These are phyloP conservation scores for Sycobia sp. DNA, from an alignment of 1,140 invertebrate genomes.

Conservation along the genomic window DNA sequence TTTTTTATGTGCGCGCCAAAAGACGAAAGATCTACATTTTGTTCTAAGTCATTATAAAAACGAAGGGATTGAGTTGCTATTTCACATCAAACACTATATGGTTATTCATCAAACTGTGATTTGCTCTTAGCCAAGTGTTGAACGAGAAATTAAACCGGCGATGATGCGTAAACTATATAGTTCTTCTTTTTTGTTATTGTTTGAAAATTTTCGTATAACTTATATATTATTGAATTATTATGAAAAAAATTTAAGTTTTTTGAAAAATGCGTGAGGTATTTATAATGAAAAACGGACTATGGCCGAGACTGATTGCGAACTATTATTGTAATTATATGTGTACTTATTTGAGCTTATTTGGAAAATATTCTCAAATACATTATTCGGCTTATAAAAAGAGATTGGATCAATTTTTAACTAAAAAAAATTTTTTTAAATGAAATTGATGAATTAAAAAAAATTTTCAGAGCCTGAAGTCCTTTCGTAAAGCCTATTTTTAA, in stretches of 20 bases:
- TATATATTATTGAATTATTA: slow-evolving; percentile 2
- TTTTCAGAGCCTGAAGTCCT: neutral
- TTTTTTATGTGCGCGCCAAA: slow-evolving; percentile 5
- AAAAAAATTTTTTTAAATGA: too few species aligned
- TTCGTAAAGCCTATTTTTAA: too few species aligned
- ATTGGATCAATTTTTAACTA: neutral
- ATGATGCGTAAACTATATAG: slow-evolving; percentile 18
- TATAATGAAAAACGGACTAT: slow-evolving; percentile 14
- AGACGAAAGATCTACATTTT: slow-evolving; percentile 3
- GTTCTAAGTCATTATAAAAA: slow-evolving; percentile 23
- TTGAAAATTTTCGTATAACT: neutral
- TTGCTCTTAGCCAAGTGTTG: slow-evolving; percentile 17
- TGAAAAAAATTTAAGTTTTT: neutral
- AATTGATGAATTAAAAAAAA: too few species aligned
- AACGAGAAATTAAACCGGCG: slow-evolving; percentile 12
- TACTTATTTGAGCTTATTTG: slow-evolving; percentile 19
- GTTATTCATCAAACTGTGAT: slow-evolving; percentile 23
- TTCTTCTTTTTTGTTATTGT: slow-evolving; percentile 10
- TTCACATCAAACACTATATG: slow-evolving; percentile 2
- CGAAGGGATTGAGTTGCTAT: slow-evolving; percentile 10
- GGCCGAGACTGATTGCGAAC: slow-evolving; percentile 7
- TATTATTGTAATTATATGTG: slow-evolving; percentile 8
- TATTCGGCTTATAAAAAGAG: neutral
- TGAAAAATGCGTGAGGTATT: neutral
- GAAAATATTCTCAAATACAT: slow-evolving; percentile 12